Evolutionary conservation across 35 echinoderm and acorn worm species (phyloP).

Genomic region (Eucidaris tribuloides): DNA sequence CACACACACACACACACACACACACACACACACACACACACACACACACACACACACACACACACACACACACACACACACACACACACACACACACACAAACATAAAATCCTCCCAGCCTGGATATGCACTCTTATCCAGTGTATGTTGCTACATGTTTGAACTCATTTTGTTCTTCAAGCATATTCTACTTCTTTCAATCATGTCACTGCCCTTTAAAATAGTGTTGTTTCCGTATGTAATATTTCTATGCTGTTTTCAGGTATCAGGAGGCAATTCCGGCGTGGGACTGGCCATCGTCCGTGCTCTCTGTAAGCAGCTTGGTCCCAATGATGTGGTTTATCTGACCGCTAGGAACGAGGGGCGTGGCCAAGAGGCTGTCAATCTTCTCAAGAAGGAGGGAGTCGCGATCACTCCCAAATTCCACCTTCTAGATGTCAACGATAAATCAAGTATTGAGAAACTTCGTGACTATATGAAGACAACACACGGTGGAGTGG

Average conservation of each 20-base stretch:
- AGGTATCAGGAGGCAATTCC: conserved; percentile 80
- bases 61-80: too few relatives aligned
- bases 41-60: too few relatives aligned
- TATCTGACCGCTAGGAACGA: conserved; percentile 83
- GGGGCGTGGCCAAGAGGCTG: conserved; percentile 62
- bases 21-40: too few relatives aligned
- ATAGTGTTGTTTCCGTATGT: too few relatives aligned
- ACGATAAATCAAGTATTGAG: conserved; percentile 30
- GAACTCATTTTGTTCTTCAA: too few relatives aligned
- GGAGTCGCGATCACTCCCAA: conserved; percentile 55
- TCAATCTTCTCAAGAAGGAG: conserved; percentile 67
- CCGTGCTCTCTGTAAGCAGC: conserved; percentile 82
- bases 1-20: too few relatives aligned
- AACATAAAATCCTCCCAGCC: too few relatives aligned
- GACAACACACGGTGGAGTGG: conserved; percentile 66
- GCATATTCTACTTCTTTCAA: too few relatives aligned
- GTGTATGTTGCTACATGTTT: too few relatives aligned
- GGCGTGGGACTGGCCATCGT: conserved; percentile 84
- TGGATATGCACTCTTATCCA: too few relatives aligned
- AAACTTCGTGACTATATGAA: conserved; percentile 49
- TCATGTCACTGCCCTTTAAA: too few relatives aligned
- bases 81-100: too few relatives aligned
- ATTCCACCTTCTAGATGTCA: conserved; percentile 74
- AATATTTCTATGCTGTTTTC: background rate
- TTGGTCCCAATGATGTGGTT: conserved; percentile 50